Evolutionary conservation across 2,113 vertebrate species (phyloP).

Genomic region (Scophthalmus maximus): DNA sequence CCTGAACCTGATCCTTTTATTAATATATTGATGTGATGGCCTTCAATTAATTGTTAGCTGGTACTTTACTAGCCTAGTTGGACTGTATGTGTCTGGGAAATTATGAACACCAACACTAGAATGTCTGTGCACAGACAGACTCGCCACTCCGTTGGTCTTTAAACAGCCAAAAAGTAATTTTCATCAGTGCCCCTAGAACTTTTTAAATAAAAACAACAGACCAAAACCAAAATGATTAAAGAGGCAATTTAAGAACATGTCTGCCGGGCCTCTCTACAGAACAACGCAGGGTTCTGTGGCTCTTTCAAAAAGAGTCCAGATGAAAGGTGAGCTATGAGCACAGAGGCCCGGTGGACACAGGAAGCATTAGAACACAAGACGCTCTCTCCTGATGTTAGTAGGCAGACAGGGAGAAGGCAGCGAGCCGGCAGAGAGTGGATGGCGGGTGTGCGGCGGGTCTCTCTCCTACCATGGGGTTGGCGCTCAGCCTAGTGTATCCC

Average conservation of each 20-base stretch:
- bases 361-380: not conserved
- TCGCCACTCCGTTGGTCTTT: no score
- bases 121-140: no score
- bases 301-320: no score
- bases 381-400: slow-evolving; percentile 64
- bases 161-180: no score
- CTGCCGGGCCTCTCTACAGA: slow-evolving; percentile 12
- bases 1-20: no score
- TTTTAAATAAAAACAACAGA: slow-evolving; percentile 21
- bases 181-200: no score
- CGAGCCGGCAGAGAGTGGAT: slow-evolving; percentile 37
- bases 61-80: no score
- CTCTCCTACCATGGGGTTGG: slow-evolving; percentile 82
- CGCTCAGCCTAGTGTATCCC: slow-evolving; percentile 83
- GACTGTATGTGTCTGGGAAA: no score
- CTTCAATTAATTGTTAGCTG: no score
- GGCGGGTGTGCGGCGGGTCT: slow-evolving; percentile 44
- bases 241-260: not conserved
- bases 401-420: slow-evolving; percentile 55
- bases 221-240: slow-evolving; percentile 19
- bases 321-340: not conserved
- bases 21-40: no score
- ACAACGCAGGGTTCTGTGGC: no score
- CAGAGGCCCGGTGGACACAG: slow-evolving; percentile 35
- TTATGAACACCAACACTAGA: no score